Percentiles rank a stretch among this genome's conserved stretches.
Conservation (phyloP, 1,140 invertebrate species). For the Eulimnadia texana region DNA sequence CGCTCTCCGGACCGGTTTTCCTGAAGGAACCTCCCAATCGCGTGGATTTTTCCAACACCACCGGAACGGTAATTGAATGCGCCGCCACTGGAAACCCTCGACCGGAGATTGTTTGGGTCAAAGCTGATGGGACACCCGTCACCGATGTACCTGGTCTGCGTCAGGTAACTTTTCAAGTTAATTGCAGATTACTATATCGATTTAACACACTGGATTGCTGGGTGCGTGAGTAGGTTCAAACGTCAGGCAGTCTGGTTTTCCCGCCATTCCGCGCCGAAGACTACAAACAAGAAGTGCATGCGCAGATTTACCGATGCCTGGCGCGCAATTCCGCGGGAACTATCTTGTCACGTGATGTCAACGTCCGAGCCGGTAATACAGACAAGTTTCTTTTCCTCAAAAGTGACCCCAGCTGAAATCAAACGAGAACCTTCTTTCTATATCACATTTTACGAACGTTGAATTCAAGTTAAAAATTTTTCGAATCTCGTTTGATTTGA, state of each 20-base stretch:
- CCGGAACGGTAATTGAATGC: conserved; percentile 81
- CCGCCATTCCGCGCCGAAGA: conserved; percentile 83
- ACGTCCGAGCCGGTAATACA: conserved; percentile 84
- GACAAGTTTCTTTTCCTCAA: background rate
- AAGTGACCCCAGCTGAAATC: no score
- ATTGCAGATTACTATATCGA: no score
- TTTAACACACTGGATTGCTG: background rate
- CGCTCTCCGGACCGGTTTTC: conserved; percentile 62
- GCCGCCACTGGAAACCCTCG: conserved; percentile 75
- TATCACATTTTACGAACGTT: no score
- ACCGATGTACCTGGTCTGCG: conserved; percentile 73
- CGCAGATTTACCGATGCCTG: conserved; percentile 80
- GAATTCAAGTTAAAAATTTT: background rate
- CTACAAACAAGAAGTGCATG: conserved; percentile 83
- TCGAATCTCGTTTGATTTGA: background rate
- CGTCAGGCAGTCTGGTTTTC: conserved; percentile 85
- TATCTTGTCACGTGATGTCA: conserved; percentile 79
- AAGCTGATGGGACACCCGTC: conserved; percentile 70
- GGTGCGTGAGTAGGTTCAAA: conserved; percentile 44
- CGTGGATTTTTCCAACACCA: conserved; percentile 86
- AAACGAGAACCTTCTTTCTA: no score
- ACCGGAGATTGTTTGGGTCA: conserved; percentile 83
- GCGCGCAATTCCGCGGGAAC: conserved; percentile 75
- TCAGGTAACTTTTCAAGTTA: conserved; percentile 46
- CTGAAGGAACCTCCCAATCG: conserved; percentile 77